Percentiles rank a stretch among this genome's conserved stretches.
Conservation (phyloP, 2,888 invertebrate species). For the Nomada ferruginata region DNA sequence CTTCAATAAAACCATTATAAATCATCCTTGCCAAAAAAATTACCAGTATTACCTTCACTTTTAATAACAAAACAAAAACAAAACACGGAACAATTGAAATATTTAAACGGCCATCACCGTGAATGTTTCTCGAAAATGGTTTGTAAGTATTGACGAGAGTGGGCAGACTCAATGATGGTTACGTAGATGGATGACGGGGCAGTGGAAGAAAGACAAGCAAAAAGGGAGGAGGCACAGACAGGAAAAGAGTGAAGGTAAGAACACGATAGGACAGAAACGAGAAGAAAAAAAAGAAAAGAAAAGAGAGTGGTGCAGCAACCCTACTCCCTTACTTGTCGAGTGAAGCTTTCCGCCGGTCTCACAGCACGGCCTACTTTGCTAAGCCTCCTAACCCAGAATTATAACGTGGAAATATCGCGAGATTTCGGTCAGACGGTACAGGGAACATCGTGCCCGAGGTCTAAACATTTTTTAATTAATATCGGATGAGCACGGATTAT, state of each 20-base stretch:
- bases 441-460: neutral
- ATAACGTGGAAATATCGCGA: slow-evolving; percentile 35
- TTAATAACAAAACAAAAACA: neutral
- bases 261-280: slow-evolving; percentile 5
- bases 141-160: slow-evolving; percentile 35
- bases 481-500: neutral
- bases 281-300: neutral
- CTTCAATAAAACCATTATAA: no score
- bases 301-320: neutral
- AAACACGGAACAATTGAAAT: slow-evolving; percentile 24
- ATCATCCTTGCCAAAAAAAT: neutral
- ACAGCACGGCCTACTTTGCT: slow-evolving; percentile 56
- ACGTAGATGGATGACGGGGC: slow-evolving; percentile 58
- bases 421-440: slow-evolving; percentile 28
- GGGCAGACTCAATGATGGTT: slow-evolving; percentile 54
- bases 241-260: slow-evolving; percentile 3
- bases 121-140: slow-evolving; percentile 22
- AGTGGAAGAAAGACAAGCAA: slow-evolving; percentile 28
- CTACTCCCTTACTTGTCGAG: slow-evolving; percentile 19
- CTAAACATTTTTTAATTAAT: slow-evolving; percentile 30
- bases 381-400: slow-evolving; percentile 56
- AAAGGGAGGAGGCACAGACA: neutral
- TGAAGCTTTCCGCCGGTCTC: slow-evolving; percentile 53
- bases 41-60: neutral
- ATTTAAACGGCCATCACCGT: slow-evolving; percentile 21